A percentile compares a stretch with the other conserved stretches of the same genome.
These are phyloP conservation scores for Irena cyanogastra DNA, from an alignment of 2,113 vertebrate species.

Conservation along the genomic window DNA sequence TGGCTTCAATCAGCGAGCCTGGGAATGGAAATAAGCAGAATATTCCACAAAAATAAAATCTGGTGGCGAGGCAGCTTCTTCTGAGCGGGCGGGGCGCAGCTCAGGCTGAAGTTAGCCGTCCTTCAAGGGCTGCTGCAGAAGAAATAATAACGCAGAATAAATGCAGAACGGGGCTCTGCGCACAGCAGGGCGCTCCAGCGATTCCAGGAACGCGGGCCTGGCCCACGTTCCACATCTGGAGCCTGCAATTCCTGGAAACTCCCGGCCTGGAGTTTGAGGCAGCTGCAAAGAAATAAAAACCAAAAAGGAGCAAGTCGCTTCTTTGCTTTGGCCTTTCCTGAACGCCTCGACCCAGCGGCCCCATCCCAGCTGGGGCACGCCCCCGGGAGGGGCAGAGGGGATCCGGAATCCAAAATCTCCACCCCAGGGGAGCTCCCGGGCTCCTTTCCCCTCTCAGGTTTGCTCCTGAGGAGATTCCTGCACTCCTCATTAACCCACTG, in stretches of 20 bases:
- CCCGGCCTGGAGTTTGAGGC: background rate
- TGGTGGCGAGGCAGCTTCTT: background rate
- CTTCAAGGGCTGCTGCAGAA: background rate
- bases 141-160: background rate
- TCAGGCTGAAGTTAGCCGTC: background rate
- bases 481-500: background rate
- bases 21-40: background rate
- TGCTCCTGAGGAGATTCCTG: background rate
- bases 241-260: background rate
- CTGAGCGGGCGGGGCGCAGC: background rate
- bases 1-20: background rate
- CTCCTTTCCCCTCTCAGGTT: background rate
- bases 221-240: background rate
- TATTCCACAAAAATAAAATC: background rate
- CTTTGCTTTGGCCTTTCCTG: background rate
- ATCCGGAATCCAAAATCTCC: fast-evolving
- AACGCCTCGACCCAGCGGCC: background rate
- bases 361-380: fast-evolving
- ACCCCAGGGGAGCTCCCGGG: background rate
- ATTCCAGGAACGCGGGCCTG: background rate
- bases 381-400: background rate
- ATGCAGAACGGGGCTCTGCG: fast-evolving
- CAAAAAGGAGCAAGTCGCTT: background rate
- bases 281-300: background rate
- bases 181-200: fast-evolving